Evolutionary conservation across 2,888 invertebrate species (phyloP), one percentile per base, ranked within the genome.

Genomic region (Lymantria dispar): DNA sequence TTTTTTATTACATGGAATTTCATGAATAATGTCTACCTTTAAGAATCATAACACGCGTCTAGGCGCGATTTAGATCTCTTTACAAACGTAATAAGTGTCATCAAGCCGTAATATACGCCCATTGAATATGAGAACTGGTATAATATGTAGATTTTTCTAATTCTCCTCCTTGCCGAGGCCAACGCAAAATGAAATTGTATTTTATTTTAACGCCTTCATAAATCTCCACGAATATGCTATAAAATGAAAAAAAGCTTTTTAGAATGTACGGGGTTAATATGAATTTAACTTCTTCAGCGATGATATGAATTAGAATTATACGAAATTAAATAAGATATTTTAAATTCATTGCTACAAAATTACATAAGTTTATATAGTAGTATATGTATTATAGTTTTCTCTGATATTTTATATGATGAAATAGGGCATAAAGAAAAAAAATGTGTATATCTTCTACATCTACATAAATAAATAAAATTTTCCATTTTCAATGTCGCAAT

Each of bases 151-250:
- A 85, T 84, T 83, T 82, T 85, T 85, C 78, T 85, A 86, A 87
- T 86, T 85, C 80, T 66, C 68, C 74, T 67, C 64, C 72, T 65
- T 65, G 61, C 65, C 65, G 66, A 71, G 72, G 74, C 75, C 69
- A 74, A 71, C 69, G 64, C 58, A 64, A 75, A 74, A 81, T 80
- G 83, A 85, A 86, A 89, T 83, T 87, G 83, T 88, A 86, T 88
- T 87, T 86, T 86, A 85, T 83, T 87, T 85, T 82, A 85, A 83
- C 80, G 74, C 70, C 64, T 65, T 72, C 84, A 82, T 90, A 89
- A 89, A 90, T 90, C 86, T 84, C 71, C 62, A 63, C 64, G 72
- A 70, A 71, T 67, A 64, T 66, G 78, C 73, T 75, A 74, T 80
- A 80, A 84, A 83, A 83, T 76, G 78, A 78, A 75, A n/a, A n/a